Evolutionary conservation across 2,113 vertebrate genomes (phyloP).

Genomic region (Uria aalge): DNA sequence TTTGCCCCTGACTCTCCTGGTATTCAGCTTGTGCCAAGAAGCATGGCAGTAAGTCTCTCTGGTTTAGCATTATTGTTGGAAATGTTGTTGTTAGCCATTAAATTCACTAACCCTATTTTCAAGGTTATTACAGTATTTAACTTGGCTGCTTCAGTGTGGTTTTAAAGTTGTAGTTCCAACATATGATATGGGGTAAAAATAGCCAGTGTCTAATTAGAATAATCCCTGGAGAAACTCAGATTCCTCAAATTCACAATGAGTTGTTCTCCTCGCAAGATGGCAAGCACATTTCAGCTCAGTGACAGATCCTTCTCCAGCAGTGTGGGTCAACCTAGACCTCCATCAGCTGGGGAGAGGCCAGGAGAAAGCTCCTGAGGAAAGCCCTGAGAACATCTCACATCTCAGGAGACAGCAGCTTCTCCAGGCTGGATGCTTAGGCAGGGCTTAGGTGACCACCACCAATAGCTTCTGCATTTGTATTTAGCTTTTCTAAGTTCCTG

Average conservation of each 20-base stretch:
- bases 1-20: background rate
- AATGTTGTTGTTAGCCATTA: conserved; percentile 32
- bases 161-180: conserved; percentile 19
- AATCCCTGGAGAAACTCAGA: background rate
- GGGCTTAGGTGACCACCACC: background rate
- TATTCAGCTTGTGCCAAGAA: background rate
- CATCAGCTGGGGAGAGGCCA: background rate
- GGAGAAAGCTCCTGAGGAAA: background rate
- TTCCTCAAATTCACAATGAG: background rate
- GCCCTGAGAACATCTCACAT: background rate
- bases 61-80: background rate
- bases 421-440: background rate
- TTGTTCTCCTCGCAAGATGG: background rate
- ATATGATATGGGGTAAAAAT: conserved; percentile 30
- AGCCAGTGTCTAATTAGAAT: conserved; percentile 20
- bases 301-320: background rate
- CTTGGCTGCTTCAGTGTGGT: conserved; percentile 13
- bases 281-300: background rate
- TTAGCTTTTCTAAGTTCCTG: background rate
- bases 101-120: conserved; percentile 27
- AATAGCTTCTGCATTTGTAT: background rate
- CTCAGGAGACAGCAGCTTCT: background rate
- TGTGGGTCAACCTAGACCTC: background rate
- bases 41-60: background rate
- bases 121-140: conserved; percentile 37